Conservation (phyloP, 2,888 invertebrate genomes). For the Hylaea fasciaria region DNA sequence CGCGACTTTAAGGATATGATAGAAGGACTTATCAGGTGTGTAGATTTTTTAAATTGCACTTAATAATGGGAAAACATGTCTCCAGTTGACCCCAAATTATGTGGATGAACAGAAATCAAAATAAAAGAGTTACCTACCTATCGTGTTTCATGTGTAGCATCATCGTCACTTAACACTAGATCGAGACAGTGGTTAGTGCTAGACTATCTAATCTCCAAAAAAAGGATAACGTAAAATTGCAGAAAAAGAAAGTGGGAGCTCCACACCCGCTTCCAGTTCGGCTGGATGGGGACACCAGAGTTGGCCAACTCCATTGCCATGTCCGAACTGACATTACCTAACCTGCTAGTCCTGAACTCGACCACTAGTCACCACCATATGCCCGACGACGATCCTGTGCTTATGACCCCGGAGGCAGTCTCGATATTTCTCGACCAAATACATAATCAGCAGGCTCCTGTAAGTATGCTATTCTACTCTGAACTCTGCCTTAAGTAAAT, state of each 20-base stretch:
- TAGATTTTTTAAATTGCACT: background rate
- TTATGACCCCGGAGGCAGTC: conserved; percentile 92
- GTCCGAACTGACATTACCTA: conserved; percentile 92
- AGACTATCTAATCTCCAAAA: too few relatives aligned
- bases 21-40: conserved; percentile 88
- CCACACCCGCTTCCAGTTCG: conserved; percentile 95
- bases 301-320: conserved; percentile 97
- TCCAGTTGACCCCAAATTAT: too few relatives aligned
- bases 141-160: too few relatives aligned
- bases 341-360: conserved; percentile 95
- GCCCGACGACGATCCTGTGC: conserved; percentile 92
- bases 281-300: conserved; percentile 96
- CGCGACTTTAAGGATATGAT: conserved; percentile 93
- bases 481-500: too few relatives aligned
- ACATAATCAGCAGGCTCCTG: conserved; percentile 91
- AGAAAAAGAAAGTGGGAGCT: conserved; percentile 88
- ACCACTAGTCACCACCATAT: conserved; percentile 96
- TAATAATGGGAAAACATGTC: background rate
- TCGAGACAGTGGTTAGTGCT: too few relatives aligned
- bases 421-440: conserved; percentile 91
- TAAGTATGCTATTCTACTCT: conserved; percentile 79
- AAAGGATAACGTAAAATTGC: conserved; percentile 2
- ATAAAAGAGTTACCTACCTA: too few relatives aligned
- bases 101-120: too few relatives aligned
- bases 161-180: background rate